Evolutionary conservation across 2,888 invertebrate genomes (phyloP).

Genomic region (Ennomos erosarius): DNA sequence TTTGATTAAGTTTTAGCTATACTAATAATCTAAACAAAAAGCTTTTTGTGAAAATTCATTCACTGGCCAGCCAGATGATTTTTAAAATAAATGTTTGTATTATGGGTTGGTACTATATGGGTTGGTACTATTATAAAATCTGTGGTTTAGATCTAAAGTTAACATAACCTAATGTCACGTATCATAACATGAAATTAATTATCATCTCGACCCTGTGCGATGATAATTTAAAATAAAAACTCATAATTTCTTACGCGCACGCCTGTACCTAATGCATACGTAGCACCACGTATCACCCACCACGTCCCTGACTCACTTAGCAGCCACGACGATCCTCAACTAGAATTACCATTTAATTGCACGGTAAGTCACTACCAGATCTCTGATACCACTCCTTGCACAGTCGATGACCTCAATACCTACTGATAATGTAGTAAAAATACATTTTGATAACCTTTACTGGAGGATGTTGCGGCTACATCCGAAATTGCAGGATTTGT

Average conservation of each 20-base stretch:
- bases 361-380: conserved; percentile 45
- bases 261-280: conserved; percentile 44
- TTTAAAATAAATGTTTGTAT: too few relatives aligned
- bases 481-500: background rate
- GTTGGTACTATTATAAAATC: too few relatives aligned
- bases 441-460: background rate
- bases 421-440: conserved; percentile 22
- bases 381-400: conserved; percentile 49
- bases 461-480: too few relatives aligned
- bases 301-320: conserved; percentile 64
- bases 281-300: conserved; percentile 44
- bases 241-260: conserved; percentile 28
- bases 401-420: conserved; percentile 48
- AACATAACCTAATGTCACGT: too few relatives aligned
- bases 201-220: too few relatives aligned
- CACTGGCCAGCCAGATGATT: too few relatives aligned
- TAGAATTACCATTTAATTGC: conserved; percentile 68
- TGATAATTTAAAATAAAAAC: background rate
- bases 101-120: too few relatives aligned
- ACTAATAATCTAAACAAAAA: too few relatives aligned
- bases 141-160: too few relatives aligned
- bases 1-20: too few relatives aligned
- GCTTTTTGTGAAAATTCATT: too few relatives aligned
- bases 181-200: too few relatives aligned
- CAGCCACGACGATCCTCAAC: conserved; percentile 43